Evolutionary conservation across 2,888 invertebrate genomes (phyloP).

Genomic region (Mesopsocus fuscifrons): DNA sequence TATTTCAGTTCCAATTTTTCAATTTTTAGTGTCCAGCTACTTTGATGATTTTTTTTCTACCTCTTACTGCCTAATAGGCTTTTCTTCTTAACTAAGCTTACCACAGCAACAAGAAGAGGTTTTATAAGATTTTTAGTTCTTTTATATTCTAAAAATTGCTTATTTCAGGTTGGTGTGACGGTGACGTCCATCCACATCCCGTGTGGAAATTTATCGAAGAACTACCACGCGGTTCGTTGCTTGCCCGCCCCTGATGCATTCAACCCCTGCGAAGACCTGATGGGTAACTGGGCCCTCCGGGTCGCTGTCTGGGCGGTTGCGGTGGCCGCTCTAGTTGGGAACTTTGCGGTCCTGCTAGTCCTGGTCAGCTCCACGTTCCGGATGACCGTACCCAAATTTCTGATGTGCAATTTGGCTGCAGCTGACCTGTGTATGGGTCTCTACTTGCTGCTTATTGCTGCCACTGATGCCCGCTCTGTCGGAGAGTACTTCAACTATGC

Average conservation of each 20-base stretch:
- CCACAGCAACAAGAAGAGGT: no score
- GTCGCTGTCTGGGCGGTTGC: conserved; percentile 39
- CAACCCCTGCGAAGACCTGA: conserved; percentile 44
- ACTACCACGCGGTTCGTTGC: conserved; percentile 25
- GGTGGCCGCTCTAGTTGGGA: conserved; percentile 41
- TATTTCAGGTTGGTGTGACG: conserved; percentile 9
- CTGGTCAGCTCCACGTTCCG: conserved; percentile 30
- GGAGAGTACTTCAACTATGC: conserved; percentile 46
- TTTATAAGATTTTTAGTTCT: no score
- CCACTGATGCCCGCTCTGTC: conserved; percentile 39
- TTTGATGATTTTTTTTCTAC: no score
- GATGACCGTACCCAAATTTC: conserved; percentile 33
- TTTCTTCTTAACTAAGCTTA: no score
- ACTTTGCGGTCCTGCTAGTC: conserved; percentile 40
- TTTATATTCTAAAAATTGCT: no score
- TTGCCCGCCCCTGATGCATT: conserved; percentile 38
- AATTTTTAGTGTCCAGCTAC: no score
- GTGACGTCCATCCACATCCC: conserved; percentile 17
- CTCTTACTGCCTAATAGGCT: no score
- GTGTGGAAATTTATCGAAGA: conserved; percentile 19
- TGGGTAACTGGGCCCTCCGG: conserved; percentile 35
- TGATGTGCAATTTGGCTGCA: conserved; percentile 45
- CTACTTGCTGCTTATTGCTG: conserved; percentile 38
- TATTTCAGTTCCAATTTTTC: no score
- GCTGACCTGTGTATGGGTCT: conserved; percentile 48